Evolutionary conservation across 1,140 invertebrate species (phyloP), one percentile per base, ranked within the genome.

Genomic region (Euura lappo): DNA sequence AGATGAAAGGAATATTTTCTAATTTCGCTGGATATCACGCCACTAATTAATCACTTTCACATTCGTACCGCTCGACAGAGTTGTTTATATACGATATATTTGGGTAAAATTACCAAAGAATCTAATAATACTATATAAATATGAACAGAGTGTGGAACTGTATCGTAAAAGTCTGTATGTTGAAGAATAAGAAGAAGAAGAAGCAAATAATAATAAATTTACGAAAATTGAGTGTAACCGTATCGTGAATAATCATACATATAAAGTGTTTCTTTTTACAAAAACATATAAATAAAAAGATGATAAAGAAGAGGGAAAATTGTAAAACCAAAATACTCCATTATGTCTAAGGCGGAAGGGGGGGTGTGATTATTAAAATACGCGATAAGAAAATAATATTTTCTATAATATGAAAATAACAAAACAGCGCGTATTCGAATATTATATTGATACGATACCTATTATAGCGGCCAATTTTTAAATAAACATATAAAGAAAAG

Each of bases 271-370:
- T 60, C 51, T 60, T 60, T 28, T 11, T 60, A 60, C 51, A 60
- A 60, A 60, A 60, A 28, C 1, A 28, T 28, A 28, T 28, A 28
- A 28, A 28, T 28, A 28, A 28, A 28, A 28, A 28, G 28, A 28
- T 1, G 28, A 28, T 28, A 28, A 28, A 28, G 28, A 60, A 28
- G 28, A 28, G 28, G 28, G 28, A 28, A 28, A 28, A 28, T 28
- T 60, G 8, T 8, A 72, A 81, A 82, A 81, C 77, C 73, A 81
- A 83, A 84, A 84, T 84, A 81, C 78, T 84, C 80, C 71, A 79
- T 81, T 83, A 79, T 71, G 68, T 75, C 45, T 75, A 79, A 72
- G 75, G 68, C 71, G 69, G 69, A 77, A 71, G n/a, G 71, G 28
- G 28, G 66, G 51, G 69, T 79, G 69, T 76, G 72, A 75, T 76